These are phyloP conservation scores for Merluccius polli DNA, from an alignment of 2,797 vertebrate species.

Conservation along the genomic window DNA sequence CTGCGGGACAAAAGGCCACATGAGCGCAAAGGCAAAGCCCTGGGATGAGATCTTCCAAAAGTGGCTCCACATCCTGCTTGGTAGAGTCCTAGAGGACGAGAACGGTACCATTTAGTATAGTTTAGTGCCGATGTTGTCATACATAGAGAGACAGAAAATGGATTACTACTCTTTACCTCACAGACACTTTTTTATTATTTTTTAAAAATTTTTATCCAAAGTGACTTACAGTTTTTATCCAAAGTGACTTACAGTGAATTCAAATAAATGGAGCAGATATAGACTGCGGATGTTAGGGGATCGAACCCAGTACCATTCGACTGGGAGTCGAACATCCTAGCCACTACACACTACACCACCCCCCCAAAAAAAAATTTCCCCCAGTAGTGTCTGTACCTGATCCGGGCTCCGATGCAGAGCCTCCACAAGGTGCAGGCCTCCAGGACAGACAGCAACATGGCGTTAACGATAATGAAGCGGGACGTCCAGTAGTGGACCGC, in stretches of 20 bases:
- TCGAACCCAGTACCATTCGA: background rate
- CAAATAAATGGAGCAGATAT: background rate
- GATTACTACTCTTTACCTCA: too few relatives aligned
- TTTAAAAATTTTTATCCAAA: too few relatives aligned
- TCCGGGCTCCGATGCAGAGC: conserved; percentile 78
- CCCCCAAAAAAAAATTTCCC: background rate
- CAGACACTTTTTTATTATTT: too few relatives aligned
- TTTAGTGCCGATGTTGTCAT: background rate
- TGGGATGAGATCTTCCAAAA: conserved; percentile 85
- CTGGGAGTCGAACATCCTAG: background rate
- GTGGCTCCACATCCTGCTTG: conserved; percentile 82
- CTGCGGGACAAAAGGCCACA: conserved; percentile 92
- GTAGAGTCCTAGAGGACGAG: conserved; percentile 73
- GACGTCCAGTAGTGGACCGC: conserved; percentile 92
- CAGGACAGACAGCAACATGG: conserved; percentile 85
- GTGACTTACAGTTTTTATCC: too few relatives aligned
- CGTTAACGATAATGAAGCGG: conserved; percentile 87
- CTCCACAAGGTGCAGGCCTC: conserved; percentile 84
- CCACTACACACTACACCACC: background rate
- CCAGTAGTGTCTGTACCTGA: conserved; percentile 69
- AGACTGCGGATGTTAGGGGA: background rate
- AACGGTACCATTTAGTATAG: conserved; percentile 14
- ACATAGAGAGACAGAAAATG: background rate
- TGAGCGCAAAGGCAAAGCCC: conserved; percentile 83
- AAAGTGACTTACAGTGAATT: too few relatives aligned